Evolutionary conservation across 2,797 vertebrate genomes (phyloP).

Genomic region (Pempheris klunzingeri): DNA sequence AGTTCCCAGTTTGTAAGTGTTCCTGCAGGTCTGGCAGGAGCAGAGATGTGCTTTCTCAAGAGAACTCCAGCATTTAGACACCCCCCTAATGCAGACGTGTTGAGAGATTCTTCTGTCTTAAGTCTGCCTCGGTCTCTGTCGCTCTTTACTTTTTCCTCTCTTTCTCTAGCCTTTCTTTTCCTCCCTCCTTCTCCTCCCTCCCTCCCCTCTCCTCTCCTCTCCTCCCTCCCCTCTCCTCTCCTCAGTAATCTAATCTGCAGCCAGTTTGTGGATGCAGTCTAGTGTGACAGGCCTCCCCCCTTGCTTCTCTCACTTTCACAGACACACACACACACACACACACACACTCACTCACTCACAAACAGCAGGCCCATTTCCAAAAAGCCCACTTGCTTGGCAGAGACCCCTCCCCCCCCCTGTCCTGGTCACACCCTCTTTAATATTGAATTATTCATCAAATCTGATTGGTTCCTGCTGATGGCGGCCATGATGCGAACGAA

Average conservation of each 20-base stretch:
- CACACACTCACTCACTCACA: constrained; percentile 55
- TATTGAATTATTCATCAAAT: constrained; percentile 87
- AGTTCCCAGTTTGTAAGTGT: not conserved
- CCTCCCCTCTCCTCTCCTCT: constrained; percentile 1
- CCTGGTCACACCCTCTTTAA: constrained; percentile 86
- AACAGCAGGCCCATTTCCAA: constrained; percentile 74
- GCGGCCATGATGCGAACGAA: constrained; percentile 75
- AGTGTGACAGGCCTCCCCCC: constrained; percentile 81
- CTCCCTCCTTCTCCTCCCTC: constrained; percentile 31
- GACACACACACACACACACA: constrained; percentile 40
- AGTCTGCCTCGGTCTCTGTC: not conserved
- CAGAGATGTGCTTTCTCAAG: constrained; percentile 16
- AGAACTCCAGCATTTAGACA: constrained; percentile 32
- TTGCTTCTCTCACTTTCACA: constrained; percentile 58
- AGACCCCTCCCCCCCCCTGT: constrained; percentile 28
- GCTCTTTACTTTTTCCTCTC: constrained; percentile 15
- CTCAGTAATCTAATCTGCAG: constrained; percentile 87
- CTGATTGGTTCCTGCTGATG: constrained; percentile 84
- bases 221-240: constrained; percentile 49
- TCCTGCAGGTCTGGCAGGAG: not conserved
- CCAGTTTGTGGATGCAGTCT: constrained; percentile 87
- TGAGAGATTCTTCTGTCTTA: constrained; percentile 63
- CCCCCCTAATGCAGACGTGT: constrained; percentile 78
- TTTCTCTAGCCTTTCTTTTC: constrained; percentile 22
- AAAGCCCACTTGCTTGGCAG: constrained; percentile 78